phyloP scores from a whole-genome alignment of 2,113 vertebrate species.

The Fregata magnificens region DNA sequence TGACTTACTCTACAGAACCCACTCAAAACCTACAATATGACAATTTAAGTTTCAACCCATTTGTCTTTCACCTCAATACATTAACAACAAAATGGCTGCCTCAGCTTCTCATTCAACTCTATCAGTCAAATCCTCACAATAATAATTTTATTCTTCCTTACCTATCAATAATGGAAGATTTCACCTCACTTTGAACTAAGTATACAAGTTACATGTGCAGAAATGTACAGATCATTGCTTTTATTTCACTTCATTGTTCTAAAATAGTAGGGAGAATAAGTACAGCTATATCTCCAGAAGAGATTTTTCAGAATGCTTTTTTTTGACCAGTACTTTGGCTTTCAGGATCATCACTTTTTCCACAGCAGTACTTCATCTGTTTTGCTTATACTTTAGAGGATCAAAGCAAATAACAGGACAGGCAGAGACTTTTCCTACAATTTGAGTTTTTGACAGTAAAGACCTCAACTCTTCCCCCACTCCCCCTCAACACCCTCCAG shows the following conservation, averaged over 20 bases:
- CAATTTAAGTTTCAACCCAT: background rate
- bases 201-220: background rate
- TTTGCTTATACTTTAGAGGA: background rate
- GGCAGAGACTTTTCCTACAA: background rate
- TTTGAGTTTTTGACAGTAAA: background rate
- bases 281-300: background rate
- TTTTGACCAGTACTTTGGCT: background rate
- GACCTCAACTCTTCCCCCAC: background rate
- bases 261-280: background rate
- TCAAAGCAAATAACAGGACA: background rate
- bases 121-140: background rate
- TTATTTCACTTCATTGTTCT: background rate
- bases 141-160: background rate
- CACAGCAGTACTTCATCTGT: background rate
- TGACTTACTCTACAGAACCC: background rate
- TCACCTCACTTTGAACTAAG: background rate
- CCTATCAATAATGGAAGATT: background rate
- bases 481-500: background rate
- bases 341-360: background rate
- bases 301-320: background rate
- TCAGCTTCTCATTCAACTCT: background rate
- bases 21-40: background rate
- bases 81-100: conserved; percentile 51
- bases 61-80: background rate
- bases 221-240: background rate